Evolutionary conservation across 2,888 invertebrate genomes (phyloP).

Genomic region (Eristalinus sepulchralis): DNA sequence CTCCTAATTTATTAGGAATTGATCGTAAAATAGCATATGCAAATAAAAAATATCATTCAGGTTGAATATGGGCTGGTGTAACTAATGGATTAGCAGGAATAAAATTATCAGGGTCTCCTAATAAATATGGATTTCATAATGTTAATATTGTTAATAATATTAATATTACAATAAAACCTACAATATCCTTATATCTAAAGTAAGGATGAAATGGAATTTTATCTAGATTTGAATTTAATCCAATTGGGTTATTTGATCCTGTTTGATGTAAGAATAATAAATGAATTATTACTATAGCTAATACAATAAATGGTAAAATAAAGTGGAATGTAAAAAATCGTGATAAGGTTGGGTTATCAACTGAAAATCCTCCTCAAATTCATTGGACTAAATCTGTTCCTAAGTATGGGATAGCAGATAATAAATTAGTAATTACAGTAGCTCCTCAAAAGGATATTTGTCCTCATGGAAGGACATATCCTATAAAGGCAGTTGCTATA

Average conservation of each 20-base stretch:
- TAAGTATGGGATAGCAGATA: slow-evolving; percentile 87
- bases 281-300: slow-evolving; percentile 84
- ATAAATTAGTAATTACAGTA: slow-evolving; percentile 89
- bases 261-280: slow-evolving; percentile 86
- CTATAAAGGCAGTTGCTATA: slow-evolving; percentile 89
- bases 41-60: slow-evolving; percentile 93
- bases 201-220: slow-evolving; percentile 87
- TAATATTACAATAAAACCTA: slow-evolving; percentile 84
- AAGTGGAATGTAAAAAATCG: slow-evolving; percentile 89
- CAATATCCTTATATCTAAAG: slow-evolving; percentile 85
- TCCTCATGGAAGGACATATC: slow-evolving; percentile 89
- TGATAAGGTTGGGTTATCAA: slow-evolving; percentile 88
- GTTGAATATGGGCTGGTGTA: slow-evolving; percentile 89
- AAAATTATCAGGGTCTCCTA: slow-evolving; percentile 89
- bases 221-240: slow-evolving; percentile 84
- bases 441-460: slow-evolving; percentile 92
- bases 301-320: slow-evolving; percentile 86
- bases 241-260: slow-evolving; percentile 86
- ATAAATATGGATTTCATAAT: slow-evolving; percentile 83
- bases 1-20: slow-evolving; percentile 90
- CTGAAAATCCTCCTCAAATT: slow-evolving; percentile 89
- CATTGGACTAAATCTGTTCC: slow-evolving; percentile 85
- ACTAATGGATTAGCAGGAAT: slow-evolving; percentile 81
- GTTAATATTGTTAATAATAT: slow-evolving; percentile 82
- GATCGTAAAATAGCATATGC: slow-evolving; percentile 91